A percentile compares a stretch with the other conserved stretches of the same genome.
phyloP scores from a whole-genome alignment of 2,797 vertebrate species.

The Meriones psammophilus region DNA sequence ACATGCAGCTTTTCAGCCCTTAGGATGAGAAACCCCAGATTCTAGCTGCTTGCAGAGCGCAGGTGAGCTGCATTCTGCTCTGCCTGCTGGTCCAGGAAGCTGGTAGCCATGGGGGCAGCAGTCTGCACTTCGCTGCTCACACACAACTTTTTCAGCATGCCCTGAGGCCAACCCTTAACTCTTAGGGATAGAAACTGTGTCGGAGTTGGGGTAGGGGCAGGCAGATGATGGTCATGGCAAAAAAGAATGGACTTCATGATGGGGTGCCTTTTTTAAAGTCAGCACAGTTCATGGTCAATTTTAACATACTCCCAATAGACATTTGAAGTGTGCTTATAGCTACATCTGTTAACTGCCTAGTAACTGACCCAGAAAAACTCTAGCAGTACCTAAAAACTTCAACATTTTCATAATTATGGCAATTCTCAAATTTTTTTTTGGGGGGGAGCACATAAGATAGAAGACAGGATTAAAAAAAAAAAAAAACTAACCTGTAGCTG shows the following conservation, averaged over 20 bases:
- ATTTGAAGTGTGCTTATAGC: constrained; percentile 47
- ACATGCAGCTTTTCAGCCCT: constrained; percentile 17
- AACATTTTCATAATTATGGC: constrained; percentile 11
- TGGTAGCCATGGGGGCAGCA: not conserved
- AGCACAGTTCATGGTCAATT: constrained; percentile 48
- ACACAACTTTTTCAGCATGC: not conserved
- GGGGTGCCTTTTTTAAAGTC: constrained; percentile 36
- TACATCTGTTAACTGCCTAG: not conserved
- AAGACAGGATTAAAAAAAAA: not conserved
- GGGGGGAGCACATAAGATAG: not conserved
- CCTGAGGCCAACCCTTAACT: not conserved
- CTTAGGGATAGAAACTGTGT: not conserved
- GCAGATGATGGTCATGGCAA: not conserved
- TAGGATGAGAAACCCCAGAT: constrained; percentile 4
- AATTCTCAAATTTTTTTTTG: not conserved
- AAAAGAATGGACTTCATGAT: not conserved
- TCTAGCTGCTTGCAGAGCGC: not conserved
- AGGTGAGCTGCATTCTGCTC: not conserved
- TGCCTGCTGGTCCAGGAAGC: constrained; percentile 45
- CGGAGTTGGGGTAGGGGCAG: not conserved
- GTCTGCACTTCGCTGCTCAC: not conserved
- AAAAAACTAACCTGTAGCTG: not conserved
- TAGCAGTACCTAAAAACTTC: not conserved
- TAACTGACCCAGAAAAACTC: not conserved
- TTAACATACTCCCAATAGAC: constrained; percentile 25